Base-by-base conservation (phyloP, 2,113 vertebrate species). In the Henicopernis longicauda region DNA sequence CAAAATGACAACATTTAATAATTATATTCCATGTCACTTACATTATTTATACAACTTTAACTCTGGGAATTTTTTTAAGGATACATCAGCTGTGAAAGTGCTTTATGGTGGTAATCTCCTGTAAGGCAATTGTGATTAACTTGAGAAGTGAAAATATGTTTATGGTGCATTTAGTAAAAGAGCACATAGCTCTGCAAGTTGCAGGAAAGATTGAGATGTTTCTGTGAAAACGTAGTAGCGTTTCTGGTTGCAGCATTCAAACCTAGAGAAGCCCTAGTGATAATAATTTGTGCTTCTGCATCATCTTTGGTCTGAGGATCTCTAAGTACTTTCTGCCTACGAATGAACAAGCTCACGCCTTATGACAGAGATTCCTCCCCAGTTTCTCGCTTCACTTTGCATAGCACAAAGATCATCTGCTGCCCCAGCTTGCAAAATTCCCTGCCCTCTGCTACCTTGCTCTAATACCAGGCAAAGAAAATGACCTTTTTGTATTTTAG, bases 1-100 rank as follows among this genome's bases (percentile, higher is more conserved):
- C 31, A 86, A 97, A 98, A 97, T 97, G 98, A 98, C 98, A 98
- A 97, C 97, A 97, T 97, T 98, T 98, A 98, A 98, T 98, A 97
- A 98, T 98, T 97, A 95, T 90, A 93, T 96, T 97, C 94, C 29
- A 55, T 97, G 97, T 96, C 65, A 80, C 90, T 94, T 83, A 49
- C 44, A 97, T 96, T 97, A 96, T 97, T 95, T 96, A 96, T 96
- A 77, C 89, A 97, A 93, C 80, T 89, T 94, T 90, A 93, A 97
- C 85, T 97, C 86, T 90, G 89, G 92, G 89, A 97, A 31, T 89
- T 36, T 85, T 94, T 97, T 98, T 45, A 62, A 91, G 70, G 49
- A 90, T 38, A 66, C 19, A 1, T 87, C 82, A 96, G 77, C 69
- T 84, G 69, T 94, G 91, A 96, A 96, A 96, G 74, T 95, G 58